Evolutionary conservation across 2,113 vertebrate species (phyloP), one percentile per base, ranked within the genome.

Genomic region (Nesogale talazaci): DNA sequence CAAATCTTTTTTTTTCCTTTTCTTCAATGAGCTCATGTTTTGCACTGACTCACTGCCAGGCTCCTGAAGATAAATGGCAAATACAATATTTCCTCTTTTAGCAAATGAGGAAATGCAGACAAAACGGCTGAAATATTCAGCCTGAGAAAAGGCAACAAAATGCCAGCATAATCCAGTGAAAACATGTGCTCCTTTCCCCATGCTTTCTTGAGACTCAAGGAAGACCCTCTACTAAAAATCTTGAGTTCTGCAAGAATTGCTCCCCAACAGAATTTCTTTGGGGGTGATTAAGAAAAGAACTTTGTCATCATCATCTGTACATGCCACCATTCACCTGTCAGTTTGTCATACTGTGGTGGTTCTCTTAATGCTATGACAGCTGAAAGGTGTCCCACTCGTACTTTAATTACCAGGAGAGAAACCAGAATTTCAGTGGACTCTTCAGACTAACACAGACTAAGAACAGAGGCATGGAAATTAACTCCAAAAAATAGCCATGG

Each of bases 31-130:
- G 59, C 72, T 92, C 72, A 86, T 63, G 40, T 7, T 76, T 80
- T 80, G 52, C 20, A 89, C 63, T 9, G 83, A 75, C 89, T 96
- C 46, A 67, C 25, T 14, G 86, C 76, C 76, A 86, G 92, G 31
- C 40, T 83, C 61, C 80, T 83, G 69, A 96, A 90, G 67, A 75
- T 36, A 92, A 63, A 85, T 6, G 23, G 57, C 36, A 86, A 91
- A 72, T 79, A 72, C 15, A 86, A 14, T 46, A 74, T 78, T 95
- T 95, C 57, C 89, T 25, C 40, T 95, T 94, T 91, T 89, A 91
- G 90, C 52, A 91, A 92, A 92, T 42, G 70, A 79, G 83, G 38
- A 59, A 84, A 78, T 59, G 79, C 38, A 83, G 82, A 83, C 38
- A 90, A 92, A 92, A 36, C 65, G 70, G 12, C 65, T 78, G 79